Base-by-base conservation (phyloP, 2,888 invertebrate species). In the Agrochola lychnidis region DNA sequence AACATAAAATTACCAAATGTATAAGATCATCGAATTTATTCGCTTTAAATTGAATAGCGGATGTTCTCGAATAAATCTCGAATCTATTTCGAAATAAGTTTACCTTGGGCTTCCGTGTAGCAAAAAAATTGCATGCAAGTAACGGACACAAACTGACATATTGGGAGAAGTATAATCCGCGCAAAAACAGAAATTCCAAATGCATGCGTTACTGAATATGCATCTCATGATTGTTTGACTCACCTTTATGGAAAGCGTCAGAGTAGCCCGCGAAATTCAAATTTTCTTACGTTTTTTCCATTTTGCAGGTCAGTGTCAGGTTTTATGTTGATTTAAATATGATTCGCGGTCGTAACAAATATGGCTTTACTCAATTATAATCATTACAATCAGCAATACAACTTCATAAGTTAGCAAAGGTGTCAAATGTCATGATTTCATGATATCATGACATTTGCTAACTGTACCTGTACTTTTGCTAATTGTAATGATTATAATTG, bases 41-140 rank as follows among this genome's bases (percentile, higher is more conserved):
- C 63, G 79, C 75, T 75, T 79, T 75, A 79, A 79, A 64, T 79
- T 79, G 68, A 74, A n/a, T 74, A 79, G 22, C 64, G 53, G 25
- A 72, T 78, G 51, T 51, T 64, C 30, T 74, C 14, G 51, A 45
- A 12, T 56, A 62, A 78, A 48, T 78, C 36, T 56, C 40, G 30
- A 73, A 63, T 63, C 4, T 56, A 42, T 77, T 59, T 6, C 14
- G 16, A 61, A 59, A 53, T 4, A n/a, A 48, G 22, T 51, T n/a
- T 19, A 16, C 14, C 4, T 48, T 42, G 40, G 61, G 48, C 53
- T 79, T 79, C 59, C 59, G 42, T 25, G 10, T 19, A 56, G 51
- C 10, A 16, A 36, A 30, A 57, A 30, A 56, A 30, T 14, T 30
- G 6, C 63, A 57, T 63, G 19, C 45, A 30, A 66, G 2, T 30